Evolutionary conservation across 92 coral and sea anemone genomes (phyloP).

Genomic region (Palythoa grandis): DNA sequence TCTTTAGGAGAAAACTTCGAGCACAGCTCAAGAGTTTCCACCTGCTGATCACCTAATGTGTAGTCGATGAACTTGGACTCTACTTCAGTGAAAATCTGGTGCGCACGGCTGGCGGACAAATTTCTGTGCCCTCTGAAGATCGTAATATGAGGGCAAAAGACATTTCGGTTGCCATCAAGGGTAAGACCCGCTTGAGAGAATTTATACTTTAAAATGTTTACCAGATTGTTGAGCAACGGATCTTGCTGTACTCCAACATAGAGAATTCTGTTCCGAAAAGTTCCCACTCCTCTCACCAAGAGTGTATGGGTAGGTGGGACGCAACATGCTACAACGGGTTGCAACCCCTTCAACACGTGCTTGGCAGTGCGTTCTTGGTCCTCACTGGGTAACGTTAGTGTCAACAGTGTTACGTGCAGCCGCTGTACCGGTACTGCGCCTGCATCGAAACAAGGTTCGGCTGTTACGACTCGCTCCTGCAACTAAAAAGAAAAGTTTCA

Average conservation of each 20-base stretch:
- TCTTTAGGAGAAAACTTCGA: conserved; percentile 72
- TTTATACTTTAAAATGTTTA: conserved; percentile 58
- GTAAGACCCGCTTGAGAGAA: conserved; percentile 66
- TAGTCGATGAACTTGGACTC: conserved; percentile 44
- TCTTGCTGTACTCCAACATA: conserved; percentile 61
- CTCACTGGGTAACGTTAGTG: conserved; percentile 65
- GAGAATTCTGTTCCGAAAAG: conserved; percentile 63
- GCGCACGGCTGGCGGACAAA: conserved; percentile 37
- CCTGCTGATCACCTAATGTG: conserved; percentile 64
- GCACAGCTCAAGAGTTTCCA: conserved; percentile 51
- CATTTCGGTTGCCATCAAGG: conserved; percentile 70
- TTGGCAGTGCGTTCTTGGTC: conserved; percentile 64
- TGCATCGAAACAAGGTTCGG: conserved; percentile 23
- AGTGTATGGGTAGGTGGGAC: conserved; percentile 61
- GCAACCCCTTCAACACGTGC: conserved; percentile 72
- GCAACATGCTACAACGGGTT: conserved; percentile 60
- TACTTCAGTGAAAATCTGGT: conserved; percentile 43
- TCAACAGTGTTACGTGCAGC: conserved; percentile 74
- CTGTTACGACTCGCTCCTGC: conserved; percentile 34
- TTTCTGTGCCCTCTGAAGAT: conserved; percentile 47
- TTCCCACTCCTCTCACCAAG: conserved; percentile 60
- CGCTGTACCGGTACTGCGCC: conserved; percentile 55
- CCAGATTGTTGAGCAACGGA: conserved; percentile 51
- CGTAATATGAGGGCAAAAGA: conserved; percentile 74
- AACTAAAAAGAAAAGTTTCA: conserved; percentile 40